Evolutionary conservation across 2,888 invertebrate species (phyloP).

Genomic region (Dexiosoma caninum): DNA sequence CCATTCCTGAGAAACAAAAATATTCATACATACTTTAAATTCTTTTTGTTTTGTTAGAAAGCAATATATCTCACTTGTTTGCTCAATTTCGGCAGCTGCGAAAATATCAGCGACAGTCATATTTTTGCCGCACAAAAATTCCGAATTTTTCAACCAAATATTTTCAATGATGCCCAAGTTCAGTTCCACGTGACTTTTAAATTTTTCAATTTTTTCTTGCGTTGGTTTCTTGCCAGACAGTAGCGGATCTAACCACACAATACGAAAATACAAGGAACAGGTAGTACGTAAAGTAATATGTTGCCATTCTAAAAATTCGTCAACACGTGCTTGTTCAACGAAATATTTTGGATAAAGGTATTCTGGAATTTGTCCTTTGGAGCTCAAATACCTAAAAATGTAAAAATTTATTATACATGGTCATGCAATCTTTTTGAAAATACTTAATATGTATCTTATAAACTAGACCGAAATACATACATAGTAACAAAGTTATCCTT

Average conservation of each 20-base stretch:
- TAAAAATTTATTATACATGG: background rate
- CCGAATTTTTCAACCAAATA: constrained; percentile 80
- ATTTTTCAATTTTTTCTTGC: constrained; percentile 75
- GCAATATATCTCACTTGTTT: constrained; percentile 81
- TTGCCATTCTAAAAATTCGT: constrained; percentile 87
- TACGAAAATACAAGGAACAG: constrained; percentile 81
- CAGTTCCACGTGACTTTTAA: constrained; percentile 79
- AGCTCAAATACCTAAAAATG: constrained; percentile 69
- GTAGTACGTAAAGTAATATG: constrained; percentile 81
- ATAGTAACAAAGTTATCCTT: too few relatives aligned
- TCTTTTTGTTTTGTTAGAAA: background rate
- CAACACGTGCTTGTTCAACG: constrained; percentile 81
- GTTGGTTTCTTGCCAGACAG: constrained; percentile 78
- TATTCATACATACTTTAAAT: background rate
- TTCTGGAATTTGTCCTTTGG: constrained; percentile 77
- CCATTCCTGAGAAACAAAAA: constrained; percentile 79
- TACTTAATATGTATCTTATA: too few relatives aligned
- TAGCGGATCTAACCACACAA: constrained; percentile 79
- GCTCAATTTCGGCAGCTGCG: constrained; percentile 87
- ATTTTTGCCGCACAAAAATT: constrained; percentile 81
- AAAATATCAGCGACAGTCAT: constrained; percentile 86
- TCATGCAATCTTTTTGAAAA: too few relatives aligned
- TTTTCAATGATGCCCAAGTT: constrained; percentile 81
- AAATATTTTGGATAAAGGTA: constrained; percentile 84
- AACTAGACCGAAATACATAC: too few relatives aligned